A percentile compares a stretch with the other conserved stretches of the same genome.
Evolutionary conservation across 2,888 invertebrate species (phyloP).

Genomic region (Clostera curtula): DNA sequence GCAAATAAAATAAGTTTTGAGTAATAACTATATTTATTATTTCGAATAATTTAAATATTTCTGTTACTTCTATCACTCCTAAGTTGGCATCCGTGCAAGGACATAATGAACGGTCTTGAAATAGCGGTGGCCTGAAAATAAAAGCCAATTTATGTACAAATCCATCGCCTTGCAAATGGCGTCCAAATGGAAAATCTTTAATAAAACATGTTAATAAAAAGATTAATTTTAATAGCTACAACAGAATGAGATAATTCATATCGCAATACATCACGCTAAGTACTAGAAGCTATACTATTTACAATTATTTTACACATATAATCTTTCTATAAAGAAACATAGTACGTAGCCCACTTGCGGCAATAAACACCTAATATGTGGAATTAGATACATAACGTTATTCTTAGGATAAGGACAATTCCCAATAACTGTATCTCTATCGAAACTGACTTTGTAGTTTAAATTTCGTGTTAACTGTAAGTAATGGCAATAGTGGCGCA

Average conservation of each 20-base stretch:
- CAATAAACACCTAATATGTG: too few relatives aligned
- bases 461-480: too few relatives aligned
- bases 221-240: slow-evolving; percentile 61
- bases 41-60: slow-evolving; percentile 70
- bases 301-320: slow-evolving; percentile 51
- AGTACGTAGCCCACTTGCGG: too few relatives aligned
- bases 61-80: slow-evolving; percentile 65
- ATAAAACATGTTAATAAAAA: slow-evolving; percentile 52
- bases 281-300: slow-evolving; percentile 58
- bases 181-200: slow-evolving; percentile 16
- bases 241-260: slow-evolving; percentile 56
- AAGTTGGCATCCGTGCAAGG: slow-evolving; percentile 61
- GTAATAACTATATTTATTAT: slow-evolving; percentile 67
- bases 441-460: too few relatives aligned
- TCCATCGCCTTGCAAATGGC: slow-evolving; percentile 7
- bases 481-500: too few relatives aligned
- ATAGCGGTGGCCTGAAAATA: slow-evolving; percentile 60
- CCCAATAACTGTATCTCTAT: too few relatives aligned
- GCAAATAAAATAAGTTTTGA: slow-evolving; percentile 59
- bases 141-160: slow-evolving; percentile 41
- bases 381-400: too few relatives aligned
- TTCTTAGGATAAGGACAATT: too few relatives aligned
- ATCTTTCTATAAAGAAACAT: slow-evolving; percentile 25
- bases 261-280: slow-evolving; percentile 54
- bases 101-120: slow-evolving; percentile 47